phyloP scores from a whole-genome alignment of 2,797 vertebrate species.

The Botia kubotai region DNA sequence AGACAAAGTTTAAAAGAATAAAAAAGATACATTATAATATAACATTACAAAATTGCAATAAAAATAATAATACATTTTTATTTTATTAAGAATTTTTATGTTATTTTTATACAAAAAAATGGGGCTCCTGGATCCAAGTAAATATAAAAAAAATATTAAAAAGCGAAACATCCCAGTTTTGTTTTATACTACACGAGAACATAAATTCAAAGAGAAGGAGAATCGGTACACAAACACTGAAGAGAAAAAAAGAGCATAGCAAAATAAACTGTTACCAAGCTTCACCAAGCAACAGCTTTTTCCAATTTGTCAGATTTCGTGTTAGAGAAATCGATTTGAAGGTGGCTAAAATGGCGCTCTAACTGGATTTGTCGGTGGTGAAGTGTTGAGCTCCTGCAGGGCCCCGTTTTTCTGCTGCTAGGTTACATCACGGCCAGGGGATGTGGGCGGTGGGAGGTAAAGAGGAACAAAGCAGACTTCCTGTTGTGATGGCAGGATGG shows the following conservation, averaged over 20 bases:
- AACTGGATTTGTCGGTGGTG: constrained; percentile 67
- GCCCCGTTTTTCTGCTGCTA: constrained; percentile 70
- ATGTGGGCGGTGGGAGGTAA: constrained; percentile 58
- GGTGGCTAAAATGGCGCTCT: constrained; percentile 61
- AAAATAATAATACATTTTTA: no score
- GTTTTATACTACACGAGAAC: neutral
- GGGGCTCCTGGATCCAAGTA: no score
- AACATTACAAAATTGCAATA: no score
- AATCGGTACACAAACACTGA: constrained; percentile 1
- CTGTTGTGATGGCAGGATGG: constrained; percentile 71
- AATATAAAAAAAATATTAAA: neutral
- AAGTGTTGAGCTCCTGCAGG: constrained; percentile 60
- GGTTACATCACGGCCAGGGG: constrained; percentile 74
- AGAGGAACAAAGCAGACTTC: constrained; percentile 70
- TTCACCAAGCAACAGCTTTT: constrained; percentile 47
- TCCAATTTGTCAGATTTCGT: constrained; percentile 52
- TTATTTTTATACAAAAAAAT: no score
- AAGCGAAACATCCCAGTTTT: neutral
- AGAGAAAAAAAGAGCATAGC: constrained; percentile 28
- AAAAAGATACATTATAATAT: no score
- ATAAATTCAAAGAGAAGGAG: neutral
- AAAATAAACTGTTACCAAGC: constrained; percentile 16
- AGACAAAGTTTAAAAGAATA: no score
- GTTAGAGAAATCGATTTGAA: constrained; percentile 59
- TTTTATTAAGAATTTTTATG: no score